Conservation (phyloP, 2,797 vertebrate genomes). For the Rallus crepitans region DNA sequence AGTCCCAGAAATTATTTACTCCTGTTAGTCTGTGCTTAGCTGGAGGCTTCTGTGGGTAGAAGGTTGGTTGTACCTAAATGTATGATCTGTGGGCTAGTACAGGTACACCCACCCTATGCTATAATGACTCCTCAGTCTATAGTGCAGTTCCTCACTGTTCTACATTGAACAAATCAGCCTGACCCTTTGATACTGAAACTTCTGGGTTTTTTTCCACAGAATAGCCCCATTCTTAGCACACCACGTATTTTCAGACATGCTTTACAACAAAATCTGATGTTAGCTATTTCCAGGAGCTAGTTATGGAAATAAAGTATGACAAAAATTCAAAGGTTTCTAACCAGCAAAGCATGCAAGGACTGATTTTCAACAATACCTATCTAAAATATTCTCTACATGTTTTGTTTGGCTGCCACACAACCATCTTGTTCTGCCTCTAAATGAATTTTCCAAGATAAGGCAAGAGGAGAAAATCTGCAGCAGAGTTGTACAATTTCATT, state of each 20-base stretch:
- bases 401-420: slow-evolving; percentile 35
- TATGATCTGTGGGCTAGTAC: background rate
- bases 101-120: background rate
- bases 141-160: background rate
- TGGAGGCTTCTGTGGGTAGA: background rate
- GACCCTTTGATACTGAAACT: background rate
- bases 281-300: background rate
- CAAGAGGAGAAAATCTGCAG: slow-evolving; percentile 25
- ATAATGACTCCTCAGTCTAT: background rate
- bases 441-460: slow-evolving; percentile 1
- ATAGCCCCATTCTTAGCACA: background rate
- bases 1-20: background rate
- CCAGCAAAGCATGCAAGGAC: background rate
- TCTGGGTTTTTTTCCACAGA: background rate
- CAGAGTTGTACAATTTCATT: background rate
- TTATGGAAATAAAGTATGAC: background rate
- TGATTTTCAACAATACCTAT: background rate
- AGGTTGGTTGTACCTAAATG: background rate
- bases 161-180: background rate
- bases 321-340: background rate
- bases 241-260: background rate
- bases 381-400: background rate
- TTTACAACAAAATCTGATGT: background rate
- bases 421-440: background rate
- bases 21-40: background rate